These are phyloP conservation scores for Trachelus tabidus DNA, from an alignment of 2,888 invertebrate species.

Conservation along the genomic window DNA sequence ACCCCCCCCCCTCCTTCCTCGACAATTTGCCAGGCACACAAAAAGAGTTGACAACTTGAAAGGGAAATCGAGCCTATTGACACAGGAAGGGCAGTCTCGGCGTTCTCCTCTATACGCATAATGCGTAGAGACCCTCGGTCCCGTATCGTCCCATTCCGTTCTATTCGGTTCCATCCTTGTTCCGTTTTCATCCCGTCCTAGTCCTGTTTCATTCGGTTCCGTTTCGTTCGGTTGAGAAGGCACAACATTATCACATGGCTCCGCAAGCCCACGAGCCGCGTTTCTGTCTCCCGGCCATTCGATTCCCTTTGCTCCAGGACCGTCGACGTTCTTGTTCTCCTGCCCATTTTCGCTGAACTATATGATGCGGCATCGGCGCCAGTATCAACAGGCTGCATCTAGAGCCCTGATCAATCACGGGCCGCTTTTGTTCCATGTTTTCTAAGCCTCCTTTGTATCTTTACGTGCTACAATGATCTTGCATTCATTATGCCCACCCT, in stretches of 20 bases:
- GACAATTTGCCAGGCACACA: slow-evolving; percentile 64
- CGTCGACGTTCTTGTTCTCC: slow-evolving; percentile 12
- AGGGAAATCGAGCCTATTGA: slow-evolving; percentile 67
- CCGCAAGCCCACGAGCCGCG: slow-evolving; percentile 30
- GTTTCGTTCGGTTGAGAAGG: slow-evolving; percentile 38
- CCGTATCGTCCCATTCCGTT: slow-evolving; percentile 33
- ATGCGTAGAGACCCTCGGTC: slow-evolving; percentile 32
- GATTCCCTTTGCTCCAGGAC: slow-evolving; percentile 6
- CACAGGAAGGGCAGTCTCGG: slow-evolving; percentile 43
- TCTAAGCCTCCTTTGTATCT: slow-evolving; percentile 56
- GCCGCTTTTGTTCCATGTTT: slow-evolving; percentile 57
- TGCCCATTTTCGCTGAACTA: slow-evolving; percentile 28
- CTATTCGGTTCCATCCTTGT: not conserved
- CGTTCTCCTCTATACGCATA: slow-evolving; percentile 31
- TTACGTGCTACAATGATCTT: slow-evolving; percentile 49
- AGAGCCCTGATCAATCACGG: slow-evolving; percentile 59
- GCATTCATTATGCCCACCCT: slow-evolving; percentile 51
- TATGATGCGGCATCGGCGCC: slow-evolving; percentile 46
- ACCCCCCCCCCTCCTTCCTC: slow-evolving; percentile 37
- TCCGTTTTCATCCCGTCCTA: not conserved
- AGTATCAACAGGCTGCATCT: slow-evolving; percentile 60
- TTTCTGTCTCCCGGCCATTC: slow-evolving; percentile 15
- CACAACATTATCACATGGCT: slow-evolving; percentile 42
- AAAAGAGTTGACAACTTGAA: slow-evolving; percentile 67
- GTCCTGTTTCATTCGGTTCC: not conserved